Conservation (phyloP, 2,797 vertebrate genomes). For the Cygnus olor region DNA sequence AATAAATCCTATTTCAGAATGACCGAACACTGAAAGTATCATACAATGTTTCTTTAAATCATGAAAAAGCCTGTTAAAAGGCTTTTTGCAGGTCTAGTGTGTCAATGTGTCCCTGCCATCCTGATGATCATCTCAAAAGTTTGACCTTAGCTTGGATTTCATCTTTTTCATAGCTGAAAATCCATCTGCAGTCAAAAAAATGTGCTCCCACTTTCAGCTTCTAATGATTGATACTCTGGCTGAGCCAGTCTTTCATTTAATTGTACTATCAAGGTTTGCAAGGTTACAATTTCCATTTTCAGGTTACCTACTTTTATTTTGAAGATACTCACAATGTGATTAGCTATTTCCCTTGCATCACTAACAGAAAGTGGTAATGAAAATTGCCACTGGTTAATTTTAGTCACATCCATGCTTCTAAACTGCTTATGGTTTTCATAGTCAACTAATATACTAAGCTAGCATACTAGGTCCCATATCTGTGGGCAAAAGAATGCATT, state of each 20-base stretch:
- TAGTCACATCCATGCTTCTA: background rate
- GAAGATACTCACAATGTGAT: background rate
- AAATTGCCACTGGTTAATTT: background rate
- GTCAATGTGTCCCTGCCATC: background rate
- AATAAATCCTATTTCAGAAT: background rate
- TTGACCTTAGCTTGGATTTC: background rate
- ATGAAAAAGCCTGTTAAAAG: background rate
- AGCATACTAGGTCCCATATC: background rate
- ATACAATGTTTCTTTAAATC: background rate
- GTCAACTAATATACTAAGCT: background rate
- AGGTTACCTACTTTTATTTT: slow-evolving; percentile 7
- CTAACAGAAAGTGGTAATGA: background rate
- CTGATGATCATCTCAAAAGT: background rate
- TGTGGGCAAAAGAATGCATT: background rate
- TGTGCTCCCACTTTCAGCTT: background rate
- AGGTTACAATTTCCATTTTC: slow-evolving; percentile 44
- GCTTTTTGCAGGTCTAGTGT: background rate
- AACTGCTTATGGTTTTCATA: background rate
- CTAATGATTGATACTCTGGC: slow-evolving; percentile 12
- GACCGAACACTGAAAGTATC: background rate
- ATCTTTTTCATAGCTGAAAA: background rate
- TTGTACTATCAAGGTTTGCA: background rate
- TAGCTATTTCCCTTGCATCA: background rate
- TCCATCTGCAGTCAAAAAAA: background rate
- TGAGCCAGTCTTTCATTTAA: slow-evolving; percentile 6